Conservation (phyloP, 2,797 vertebrate species). For the Pangasius sanitwongsei region DNA sequence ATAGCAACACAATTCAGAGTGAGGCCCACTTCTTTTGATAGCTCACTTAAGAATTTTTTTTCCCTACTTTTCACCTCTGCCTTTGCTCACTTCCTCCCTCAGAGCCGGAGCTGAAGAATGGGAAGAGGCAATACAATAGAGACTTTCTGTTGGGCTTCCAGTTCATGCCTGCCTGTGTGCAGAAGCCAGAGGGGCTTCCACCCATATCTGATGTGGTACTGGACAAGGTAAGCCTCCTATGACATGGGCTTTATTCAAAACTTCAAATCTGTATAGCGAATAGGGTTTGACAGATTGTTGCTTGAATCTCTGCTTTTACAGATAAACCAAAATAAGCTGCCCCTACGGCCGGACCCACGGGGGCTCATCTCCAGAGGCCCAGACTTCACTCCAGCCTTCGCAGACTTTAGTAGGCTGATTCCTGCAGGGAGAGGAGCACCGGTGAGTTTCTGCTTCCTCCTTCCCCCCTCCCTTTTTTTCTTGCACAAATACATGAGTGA, state of each 20-base stretch:
- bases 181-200: slow-evolving; percentile 96
- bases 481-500: background rate
- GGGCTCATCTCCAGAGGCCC: slow-evolving; percentile 81
- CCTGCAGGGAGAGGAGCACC: slow-evolving; percentile 76
- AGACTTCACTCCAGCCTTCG: slow-evolving; percentile 87
- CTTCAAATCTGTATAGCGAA: background rate
- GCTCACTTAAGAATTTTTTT: background rate
- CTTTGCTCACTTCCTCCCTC: slow-evolving; percentile 30
- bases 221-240: slow-evolving; percentile 84
- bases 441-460: slow-evolving; percentile 68
- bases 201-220: slow-evolving; percentile 96
- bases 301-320: slow-evolving; percentile 56
- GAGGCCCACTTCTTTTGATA: slow-evolving; percentile 18
- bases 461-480: background rate
- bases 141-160: slow-evolving; percentile 95
- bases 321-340: slow-evolving; percentile 84
- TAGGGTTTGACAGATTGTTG: background rate
- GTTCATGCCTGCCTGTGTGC: slow-evolving; percentile 92
- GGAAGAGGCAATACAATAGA: slow-evolving; percentile 91
- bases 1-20: slow-evolving; percentile 68
- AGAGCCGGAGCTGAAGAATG: slow-evolving; percentile 85
- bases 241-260: background rate
- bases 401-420: slow-evolving; percentile 82
- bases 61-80: background rate
- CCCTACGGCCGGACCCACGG: slow-evolving; percentile 79